Evolutionary conservation across 2,888 invertebrate species (phyloP).

Genomic region (Chironomus riparius): DNA sequence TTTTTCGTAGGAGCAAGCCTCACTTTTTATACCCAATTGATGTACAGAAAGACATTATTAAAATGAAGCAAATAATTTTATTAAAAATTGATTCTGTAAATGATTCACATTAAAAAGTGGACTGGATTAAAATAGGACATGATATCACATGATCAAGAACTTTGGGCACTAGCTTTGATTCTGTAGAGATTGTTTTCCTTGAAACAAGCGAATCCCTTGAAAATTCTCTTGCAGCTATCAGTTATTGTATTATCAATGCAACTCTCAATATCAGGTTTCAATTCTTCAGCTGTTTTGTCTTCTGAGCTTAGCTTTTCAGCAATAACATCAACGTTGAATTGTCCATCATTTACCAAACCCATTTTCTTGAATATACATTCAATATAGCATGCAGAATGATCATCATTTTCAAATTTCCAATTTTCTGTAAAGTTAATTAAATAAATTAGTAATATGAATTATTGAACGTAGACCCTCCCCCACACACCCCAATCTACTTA

Average conservation of each 20-base stretch:
- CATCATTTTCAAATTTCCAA: neutral
- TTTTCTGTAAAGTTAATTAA: neutral
- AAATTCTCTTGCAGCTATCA: neutral
- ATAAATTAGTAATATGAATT: no score
- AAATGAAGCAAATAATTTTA: no score
- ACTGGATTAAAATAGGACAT: no score
- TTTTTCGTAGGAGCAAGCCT: no score
- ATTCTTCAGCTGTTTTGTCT: neutral
- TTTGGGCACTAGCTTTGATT: neutral
- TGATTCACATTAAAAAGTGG: no score
- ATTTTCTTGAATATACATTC: conserved; percentile 1
- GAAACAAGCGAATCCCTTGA: conserved; percentile 11
- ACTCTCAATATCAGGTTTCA: neutral
- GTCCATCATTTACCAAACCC: neutral
- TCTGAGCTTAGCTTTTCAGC: neutral
- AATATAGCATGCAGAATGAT: neutral
- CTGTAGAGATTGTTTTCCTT: conserved; percentile 2
- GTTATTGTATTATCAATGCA: neutral
- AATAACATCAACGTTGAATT: neutral
- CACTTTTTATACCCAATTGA: no score
- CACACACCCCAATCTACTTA: no score
- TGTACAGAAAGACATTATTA: no score
- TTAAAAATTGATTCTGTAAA: no score
- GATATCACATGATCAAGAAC: no score
- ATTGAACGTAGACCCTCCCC: no score